A percentile compares a stretch with the other conserved stretches of the same genome.
Conservation (phyloP, 2,888 invertebrate species). For the Tolmerus cingulatus region DNA sequence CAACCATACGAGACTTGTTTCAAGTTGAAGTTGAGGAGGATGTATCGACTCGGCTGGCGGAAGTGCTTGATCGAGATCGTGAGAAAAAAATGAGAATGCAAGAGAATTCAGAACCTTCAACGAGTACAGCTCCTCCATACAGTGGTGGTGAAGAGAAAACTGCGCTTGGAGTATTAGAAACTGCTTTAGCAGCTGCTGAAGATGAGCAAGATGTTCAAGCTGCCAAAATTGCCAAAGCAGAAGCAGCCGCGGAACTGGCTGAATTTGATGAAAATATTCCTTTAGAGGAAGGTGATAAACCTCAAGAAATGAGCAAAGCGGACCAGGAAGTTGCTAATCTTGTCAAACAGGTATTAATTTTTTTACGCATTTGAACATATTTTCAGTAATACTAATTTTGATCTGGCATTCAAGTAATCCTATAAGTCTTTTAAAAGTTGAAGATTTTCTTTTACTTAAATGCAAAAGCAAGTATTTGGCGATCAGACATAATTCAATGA, state of each 20-base stretch:
- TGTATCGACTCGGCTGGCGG: slow-evolving; percentile 68
- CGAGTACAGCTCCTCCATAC: slow-evolving; percentile 50
- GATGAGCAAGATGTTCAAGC: slow-evolving; percentile 95
- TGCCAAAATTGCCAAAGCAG: slow-evolving; percentile 86
- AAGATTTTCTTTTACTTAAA: not conserved
- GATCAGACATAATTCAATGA: slow-evolving; percentile 63
- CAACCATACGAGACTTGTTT: slow-evolving; percentile 94
- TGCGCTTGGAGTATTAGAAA: slow-evolving; percentile 75
- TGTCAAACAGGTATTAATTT: slow-evolving; percentile 70
- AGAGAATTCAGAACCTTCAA: slow-evolving; percentile 48
- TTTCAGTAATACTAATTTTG: not conserved
- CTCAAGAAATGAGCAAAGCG: slow-evolving; percentile 73
- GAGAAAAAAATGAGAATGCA: slow-evolving; percentile 58
- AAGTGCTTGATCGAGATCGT: slow-evolving; percentile 66
- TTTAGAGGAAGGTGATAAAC: slow-evolving; percentile 69
- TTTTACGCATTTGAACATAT: not conserved
- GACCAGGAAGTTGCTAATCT: slow-evolving; percentile 76
- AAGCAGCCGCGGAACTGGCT: slow-evolving; percentile 87
- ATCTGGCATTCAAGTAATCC: not conserved
- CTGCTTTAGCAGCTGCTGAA: slow-evolving; percentile 89
- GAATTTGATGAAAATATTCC: slow-evolving; percentile 97
- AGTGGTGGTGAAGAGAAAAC: slow-evolving; percentile 66
- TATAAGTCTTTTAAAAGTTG: not conserved
- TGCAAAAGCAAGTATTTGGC: slow-evolving; percentile 47
- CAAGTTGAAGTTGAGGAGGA: slow-evolving; percentile 74